Conservation (phyloP, 2,797 vertebrate species). For the Cephalopachus bancanus region DNA sequence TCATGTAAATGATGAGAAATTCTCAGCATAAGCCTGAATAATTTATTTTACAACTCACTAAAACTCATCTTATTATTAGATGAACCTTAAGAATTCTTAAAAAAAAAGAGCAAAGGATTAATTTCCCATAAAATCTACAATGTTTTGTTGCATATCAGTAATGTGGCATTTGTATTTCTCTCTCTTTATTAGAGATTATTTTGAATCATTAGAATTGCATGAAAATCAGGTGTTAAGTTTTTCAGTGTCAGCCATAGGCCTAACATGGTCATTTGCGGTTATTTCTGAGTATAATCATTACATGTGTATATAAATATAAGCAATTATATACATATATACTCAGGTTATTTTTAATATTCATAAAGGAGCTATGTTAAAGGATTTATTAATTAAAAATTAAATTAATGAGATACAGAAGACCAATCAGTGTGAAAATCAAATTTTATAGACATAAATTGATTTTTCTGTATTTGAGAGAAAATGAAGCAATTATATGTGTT, state of each 20-base stretch:
- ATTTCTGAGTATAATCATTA: neutral
- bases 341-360: neutral
- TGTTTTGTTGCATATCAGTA: neutral
- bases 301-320: neutral
- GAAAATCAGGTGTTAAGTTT: neutral
- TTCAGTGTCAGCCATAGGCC: neutral
- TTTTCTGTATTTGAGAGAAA: neutral
- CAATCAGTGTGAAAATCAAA: neutral
- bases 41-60: conserved; percentile 46
- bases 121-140: neutral
- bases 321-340: neutral
- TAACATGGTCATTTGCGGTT: neutral
- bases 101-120: neutral
- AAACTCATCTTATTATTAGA: conserved; percentile 21
- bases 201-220: neutral
- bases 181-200: conserved; percentile 28
- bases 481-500: neutral
- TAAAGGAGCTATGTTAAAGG: no score
- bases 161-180: neutral
- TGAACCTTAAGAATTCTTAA: conserved; percentile 30
- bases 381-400: neutral
- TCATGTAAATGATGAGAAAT: conserved; percentile 66
- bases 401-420: neutral
- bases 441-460: neutral
- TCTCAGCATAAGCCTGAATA: conserved; percentile 35